Conservation (phyloP, 2,113 vertebrate species). For the Bubo scandiacus region DNA sequence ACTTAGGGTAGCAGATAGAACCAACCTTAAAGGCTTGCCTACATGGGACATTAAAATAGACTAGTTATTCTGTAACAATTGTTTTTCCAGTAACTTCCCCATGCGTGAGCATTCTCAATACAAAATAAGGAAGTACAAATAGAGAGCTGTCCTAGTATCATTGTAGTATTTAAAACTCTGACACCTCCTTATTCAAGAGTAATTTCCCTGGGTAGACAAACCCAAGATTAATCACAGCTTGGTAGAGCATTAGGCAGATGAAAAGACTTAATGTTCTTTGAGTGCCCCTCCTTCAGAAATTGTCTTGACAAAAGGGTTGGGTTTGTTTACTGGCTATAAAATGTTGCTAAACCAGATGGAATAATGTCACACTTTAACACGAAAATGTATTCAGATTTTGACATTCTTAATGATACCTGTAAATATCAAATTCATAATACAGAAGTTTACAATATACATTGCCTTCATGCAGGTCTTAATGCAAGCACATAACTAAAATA, state of each 20-base stretch:
- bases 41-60: background rate
- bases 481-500: background rate
- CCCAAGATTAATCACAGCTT: constrained; percentile 61
- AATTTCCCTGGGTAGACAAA: constrained; percentile 32
- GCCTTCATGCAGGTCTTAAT: background rate
- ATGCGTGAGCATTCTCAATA: background rate
- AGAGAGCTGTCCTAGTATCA: background rate
- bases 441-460: background rate
- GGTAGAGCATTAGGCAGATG: constrained; percentile 34
- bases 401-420: background rate
- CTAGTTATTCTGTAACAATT: background rate
- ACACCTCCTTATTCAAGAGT: constrained; percentile 34
- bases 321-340: constrained; percentile 55
- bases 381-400: constrained; percentile 35
- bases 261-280: constrained; percentile 33
- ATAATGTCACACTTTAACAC: constrained; percentile 10
- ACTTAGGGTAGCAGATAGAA: background rate
- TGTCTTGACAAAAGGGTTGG: constrained; percentile 51
- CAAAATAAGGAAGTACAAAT: background rate
- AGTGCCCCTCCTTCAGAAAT: constrained; percentile 57
- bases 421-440: background rate
- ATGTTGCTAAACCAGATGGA: constrained; percentile 51
- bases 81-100: background rate
- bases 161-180: background rate
- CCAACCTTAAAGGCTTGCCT: background rate